Evolutionary conservation across 2,797 vertebrate species (phyloP), one percentile per base, ranked within the genome.

Genomic region (Ambastaia sidthimunki): DNA sequence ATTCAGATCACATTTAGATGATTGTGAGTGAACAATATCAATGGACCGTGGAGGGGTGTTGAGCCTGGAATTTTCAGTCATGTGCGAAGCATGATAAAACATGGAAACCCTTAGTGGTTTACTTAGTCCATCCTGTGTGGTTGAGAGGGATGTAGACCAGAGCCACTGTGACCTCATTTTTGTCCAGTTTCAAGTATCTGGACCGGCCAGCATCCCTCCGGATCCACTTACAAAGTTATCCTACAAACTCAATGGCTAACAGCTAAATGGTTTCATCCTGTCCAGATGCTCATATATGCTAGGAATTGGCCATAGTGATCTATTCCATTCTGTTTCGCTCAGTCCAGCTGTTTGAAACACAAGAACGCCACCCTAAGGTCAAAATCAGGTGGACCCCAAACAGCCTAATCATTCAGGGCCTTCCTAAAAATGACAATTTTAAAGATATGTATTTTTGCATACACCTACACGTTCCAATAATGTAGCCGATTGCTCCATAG

Each of bases 1-100:
- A 91, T 92, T 92, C 87, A 91, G 89, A 90, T 92, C 83, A 86
- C 77, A 86, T 84, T 80, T 55, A 37, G 80, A 82, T 89, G 85
- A 80, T 80, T 75, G 59, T 37, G 54, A 78, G 60, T 67, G 54
- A 67, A 63, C 78, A 87, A 87, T 89, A 86, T 80, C 86, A 68
- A 80, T 79, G 83, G 88, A 88, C 87, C 23, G 2, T 67, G 67
- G n/a, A 69, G 48, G 23, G 31, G 77, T 68, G 66, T 71, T 70
- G 72, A 71, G 55, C 57, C 67, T 79, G 81, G 72, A 84, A 71
- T 82, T 89, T 85, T 86, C 85, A 80, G 70, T 82, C 84, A 89
- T 86, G 85, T 89, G 86, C 72, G 85, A 83, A 59, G 37, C 75
- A 82, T 76, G 82, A 85, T 88, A 88, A 91, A 90, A 89, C 86